Conservation (phyloP, 2,113 vertebrate genomes). For the Pimephales promelas region DNA sequence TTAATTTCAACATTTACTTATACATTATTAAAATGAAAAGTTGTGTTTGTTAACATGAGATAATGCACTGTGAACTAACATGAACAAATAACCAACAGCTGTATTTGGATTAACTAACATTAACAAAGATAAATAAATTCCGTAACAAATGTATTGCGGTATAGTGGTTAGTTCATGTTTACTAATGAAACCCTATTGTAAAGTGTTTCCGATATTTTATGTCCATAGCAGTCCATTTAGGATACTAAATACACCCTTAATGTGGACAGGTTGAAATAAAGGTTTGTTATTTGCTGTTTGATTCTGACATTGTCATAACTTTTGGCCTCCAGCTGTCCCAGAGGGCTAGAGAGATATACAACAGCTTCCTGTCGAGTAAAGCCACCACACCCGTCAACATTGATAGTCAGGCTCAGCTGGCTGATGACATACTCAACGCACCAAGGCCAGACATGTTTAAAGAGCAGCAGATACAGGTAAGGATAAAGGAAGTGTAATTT, state of each 20-base stretch:
- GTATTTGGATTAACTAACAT: too few relatives aligned
- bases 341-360: conserved; percentile 95
- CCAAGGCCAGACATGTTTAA: conserved; percentile 97
- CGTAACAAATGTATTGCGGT: too few relatives aligned
- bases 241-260: background rate
- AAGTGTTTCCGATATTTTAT: background rate
- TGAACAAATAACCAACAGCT: too few relatives aligned
- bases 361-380: conserved; percentile 94
- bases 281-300: background rate
- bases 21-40: too few relatives aligned
- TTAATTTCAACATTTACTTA: too few relatives aligned
- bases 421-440: conserved; percentile 91
- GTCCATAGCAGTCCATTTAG: background rate
- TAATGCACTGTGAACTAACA: too few relatives aligned
- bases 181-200: too few relatives aligned
- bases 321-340: conserved; percentile 82
- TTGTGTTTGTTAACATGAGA: too few relatives aligned
- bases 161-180: too few relatives aligned
- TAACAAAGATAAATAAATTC: too few relatives aligned
- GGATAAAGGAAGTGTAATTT: conserved; percentile 30
- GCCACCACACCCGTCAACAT: conserved; percentile 98
- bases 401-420: conserved; percentile 95
- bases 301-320: conserved; percentile 13
- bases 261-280: background rate
- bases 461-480: conserved; percentile 95